Conservation (phyloP, 1,140 invertebrate species). For the Oncopodura yosiiana region DNA sequence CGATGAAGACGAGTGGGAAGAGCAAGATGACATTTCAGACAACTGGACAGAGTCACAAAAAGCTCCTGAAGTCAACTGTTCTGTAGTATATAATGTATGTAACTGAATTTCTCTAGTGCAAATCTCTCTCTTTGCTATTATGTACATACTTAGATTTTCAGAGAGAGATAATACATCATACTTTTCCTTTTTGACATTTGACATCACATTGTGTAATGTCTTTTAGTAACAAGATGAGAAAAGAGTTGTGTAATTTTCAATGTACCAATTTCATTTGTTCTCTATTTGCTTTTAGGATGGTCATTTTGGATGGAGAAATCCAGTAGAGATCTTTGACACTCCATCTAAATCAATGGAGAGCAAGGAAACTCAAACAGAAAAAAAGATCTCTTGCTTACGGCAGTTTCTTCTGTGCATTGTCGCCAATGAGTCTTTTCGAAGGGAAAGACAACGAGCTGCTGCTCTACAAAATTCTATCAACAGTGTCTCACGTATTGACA, state of each 20-base stretch:
- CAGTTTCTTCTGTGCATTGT: slow-evolving; percentile 69
- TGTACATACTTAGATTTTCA: no score
- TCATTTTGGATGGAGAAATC: slow-evolving; percentile 16
- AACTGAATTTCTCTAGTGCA: not conserved
- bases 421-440: slow-evolving; percentile 62
- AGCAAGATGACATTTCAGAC: slow-evolving; percentile 43
- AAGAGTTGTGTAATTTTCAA: no score
- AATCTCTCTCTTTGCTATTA: not conserved
- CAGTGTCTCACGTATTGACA: slow-evolving; percentile 78
- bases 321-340: slow-evolving; percentile 20
- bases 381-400: slow-evolving; percentile 57
- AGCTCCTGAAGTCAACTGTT: slow-evolving; percentile 38
- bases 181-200: no score
- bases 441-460: slow-evolving; percentile 51
- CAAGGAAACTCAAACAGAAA: slow-evolving; percentile 60
- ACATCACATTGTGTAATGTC: not conserved
- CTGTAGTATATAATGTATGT: slow-evolving; percentile 18
- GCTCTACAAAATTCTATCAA: slow-evolving; percentile 50
- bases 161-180: no score
- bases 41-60: slow-evolving; percentile 36
- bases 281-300: slow-evolving; percentile 5
- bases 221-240: not conserved
- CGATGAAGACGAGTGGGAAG: slow-evolving; percentile 63
- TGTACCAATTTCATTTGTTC: not conserved
- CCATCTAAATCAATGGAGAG: slow-evolving; percentile 24